Conservation (phyloP, 2,113 vertebrate species). For the Microcebus lehilahytsara region DNA sequence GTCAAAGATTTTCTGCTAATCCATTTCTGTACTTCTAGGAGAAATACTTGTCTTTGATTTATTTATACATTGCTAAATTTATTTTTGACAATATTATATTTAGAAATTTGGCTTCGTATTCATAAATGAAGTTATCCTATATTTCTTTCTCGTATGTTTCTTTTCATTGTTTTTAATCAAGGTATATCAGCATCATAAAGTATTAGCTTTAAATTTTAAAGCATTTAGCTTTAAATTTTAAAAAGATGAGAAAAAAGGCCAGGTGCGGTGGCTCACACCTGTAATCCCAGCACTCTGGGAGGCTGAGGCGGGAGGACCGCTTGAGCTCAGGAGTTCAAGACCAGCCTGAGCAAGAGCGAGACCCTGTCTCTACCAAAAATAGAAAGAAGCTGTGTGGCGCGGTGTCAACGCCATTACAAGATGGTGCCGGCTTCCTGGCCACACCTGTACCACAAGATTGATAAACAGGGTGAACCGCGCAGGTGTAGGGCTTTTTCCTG, state of each 20-base stretch:
- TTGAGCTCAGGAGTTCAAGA: too few species aligned
- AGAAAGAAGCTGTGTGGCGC: too few species aligned
- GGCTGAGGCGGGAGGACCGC: too few species aligned
- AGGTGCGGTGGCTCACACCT: too few species aligned
- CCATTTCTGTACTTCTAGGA: not conserved
- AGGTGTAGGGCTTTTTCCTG: too few species aligned
- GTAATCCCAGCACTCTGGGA: too few species aligned
- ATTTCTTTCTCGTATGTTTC: not conserved
- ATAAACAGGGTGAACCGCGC: too few species aligned
- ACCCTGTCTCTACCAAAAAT: too few species aligned
- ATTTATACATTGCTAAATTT: not conserved
- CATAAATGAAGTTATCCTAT: not conserved
- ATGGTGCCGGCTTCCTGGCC: too few species aligned
- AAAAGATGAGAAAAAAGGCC: not conserved
- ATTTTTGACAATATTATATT: not conserved
- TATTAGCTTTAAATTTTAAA: not conserved
- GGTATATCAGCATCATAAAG: not conserved
- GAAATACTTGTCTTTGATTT: not conserved
- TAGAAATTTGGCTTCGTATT: not conserved
- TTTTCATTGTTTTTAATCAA: not conserved
- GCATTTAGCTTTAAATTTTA: not conserved
- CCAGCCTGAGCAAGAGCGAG: too few species aligned
- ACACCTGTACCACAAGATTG: too few species aligned
- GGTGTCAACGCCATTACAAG: too few species aligned
- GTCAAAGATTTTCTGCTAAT: not conserved